Base-by-base conservation (phyloP, 2,797 vertebrate species). In the Apodemus agrarius region DNA sequence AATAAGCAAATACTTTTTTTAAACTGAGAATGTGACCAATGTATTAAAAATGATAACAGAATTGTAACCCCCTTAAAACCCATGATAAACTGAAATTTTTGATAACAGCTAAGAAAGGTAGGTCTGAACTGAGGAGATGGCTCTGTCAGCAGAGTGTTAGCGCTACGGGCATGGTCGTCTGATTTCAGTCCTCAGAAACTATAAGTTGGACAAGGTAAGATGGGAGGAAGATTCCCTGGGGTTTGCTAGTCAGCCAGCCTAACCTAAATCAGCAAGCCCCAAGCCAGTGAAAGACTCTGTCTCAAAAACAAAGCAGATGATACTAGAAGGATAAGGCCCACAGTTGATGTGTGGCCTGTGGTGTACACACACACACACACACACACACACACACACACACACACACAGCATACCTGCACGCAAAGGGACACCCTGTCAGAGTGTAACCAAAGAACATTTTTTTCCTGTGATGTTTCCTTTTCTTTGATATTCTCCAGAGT, bases 401-500 rank as follows among this genome's bases (percentile, higher is more conserved):
- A 79, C 10, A 16, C 26, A 65, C 3, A 31, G 26, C 12, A 37
- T 11, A 65, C 24, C 29, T 31, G 4, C 1, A 31, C 29, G 11
- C 83, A 14, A 3, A 72, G 29, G 54, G 4, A 63, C 46, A 57
- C 82, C 19, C 5, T 6, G 3, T n/a, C 16, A 52, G n/a, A 85
- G 26, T 84, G 17, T 0, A 6, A 82, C 65, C 67, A n/a, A 80
- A 91, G 65, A 90, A 67, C 17, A 24, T 11, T 61, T 61, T 61
- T 40, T 40, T 72, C 24, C 80, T 54, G 12, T 19, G 52, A 11
- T 22, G 2, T 49, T 90, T 80, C 57, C n/a, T 88, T 79, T 91
- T 65, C 63, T 72, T 94, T 67, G 91, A 89, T 46, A 84, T 43
- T 87, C 59, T 83, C 59, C 74, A 88, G 69, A 87, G 67, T 29